Percentiles rank a stretch among this genome's conserved stretches.
Conservation (phyloP, 2,797 vertebrate genomes). For the Enteromius afrohamiltoni region DNA sequence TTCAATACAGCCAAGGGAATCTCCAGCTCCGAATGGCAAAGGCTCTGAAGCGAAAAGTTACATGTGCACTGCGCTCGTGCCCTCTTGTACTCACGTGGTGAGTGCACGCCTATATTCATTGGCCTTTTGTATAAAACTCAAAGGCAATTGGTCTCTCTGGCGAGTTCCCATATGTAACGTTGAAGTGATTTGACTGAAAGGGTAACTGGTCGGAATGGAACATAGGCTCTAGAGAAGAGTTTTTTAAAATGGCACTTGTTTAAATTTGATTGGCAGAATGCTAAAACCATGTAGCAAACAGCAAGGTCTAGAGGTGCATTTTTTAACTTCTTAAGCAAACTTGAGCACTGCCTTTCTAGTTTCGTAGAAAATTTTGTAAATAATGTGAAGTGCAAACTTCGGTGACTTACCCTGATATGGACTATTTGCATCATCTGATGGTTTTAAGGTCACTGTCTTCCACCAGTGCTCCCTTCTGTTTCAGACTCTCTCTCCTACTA, state of each 20-base stretch:
- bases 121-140: too few species aligned
- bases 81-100: too few species aligned
- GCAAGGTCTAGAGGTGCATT: background rate
- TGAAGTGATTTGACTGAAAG: too few species aligned
- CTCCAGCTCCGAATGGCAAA: too few species aligned
- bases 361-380: background rate
- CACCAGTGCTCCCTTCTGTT: background rate
- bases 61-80: too few species aligned
- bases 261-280: background rate
- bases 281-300: background rate
- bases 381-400: background rate
- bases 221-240: background rate
- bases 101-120: too few species aligned
- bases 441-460: background rate
- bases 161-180: too few species aligned
- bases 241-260: background rate
- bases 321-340: background rate
- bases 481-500: background rate
- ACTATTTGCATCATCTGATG: background rate
- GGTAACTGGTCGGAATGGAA: background rate
- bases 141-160: too few species aligned
- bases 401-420: background rate
- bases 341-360: background rate
- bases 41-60: too few species aligned
- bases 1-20: too few species aligned